Percentiles rank a stretch among this genome's conserved stretches.
Conservation (phyloP, 2,888 invertebrate species). For the Meta bourneti region DNA sequence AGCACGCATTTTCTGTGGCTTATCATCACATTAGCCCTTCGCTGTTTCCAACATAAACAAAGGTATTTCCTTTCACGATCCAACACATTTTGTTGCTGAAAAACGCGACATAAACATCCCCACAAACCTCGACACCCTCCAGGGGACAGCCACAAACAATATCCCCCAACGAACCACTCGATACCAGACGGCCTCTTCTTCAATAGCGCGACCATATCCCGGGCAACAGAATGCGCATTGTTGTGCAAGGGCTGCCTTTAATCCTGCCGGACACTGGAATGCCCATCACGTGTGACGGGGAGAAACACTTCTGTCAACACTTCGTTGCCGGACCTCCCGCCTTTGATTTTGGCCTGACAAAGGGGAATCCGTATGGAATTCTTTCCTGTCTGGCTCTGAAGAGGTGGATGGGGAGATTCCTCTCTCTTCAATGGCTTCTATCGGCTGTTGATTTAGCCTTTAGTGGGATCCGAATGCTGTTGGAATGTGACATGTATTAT, state of each 20-base stretch:
- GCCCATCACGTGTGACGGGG: constrained; percentile 23
- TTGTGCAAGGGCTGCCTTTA: not conserved
- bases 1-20: too few species aligned
- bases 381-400: constrained; percentile 17
- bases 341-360: not conserved
- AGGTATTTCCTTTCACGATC: too few species aligned
- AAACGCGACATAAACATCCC: too few species aligned
- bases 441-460: constrained; percentile 46
- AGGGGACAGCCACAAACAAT: not conserved
- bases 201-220: not conserved
- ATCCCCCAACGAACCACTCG: not conserved
- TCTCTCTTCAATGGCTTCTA: not conserved
- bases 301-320: constrained; percentile 26
- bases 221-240: constrained; percentile 17
- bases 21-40: too few species aligned
- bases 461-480: not conserved
- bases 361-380: constrained; percentile 22
- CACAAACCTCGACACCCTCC: too few species aligned
- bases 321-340: not conserved
- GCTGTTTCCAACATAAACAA: too few species aligned
- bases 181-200: not conserved
- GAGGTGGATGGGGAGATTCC: not conserved
- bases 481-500: not conserved
- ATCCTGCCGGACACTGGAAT: constrained; percentile 45
- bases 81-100: too few species aligned